These are phyloP conservation scores for Eupithecia vulgata DNA, from an alignment of 2,888 invertebrate species.

Conservation along the genomic window DNA sequence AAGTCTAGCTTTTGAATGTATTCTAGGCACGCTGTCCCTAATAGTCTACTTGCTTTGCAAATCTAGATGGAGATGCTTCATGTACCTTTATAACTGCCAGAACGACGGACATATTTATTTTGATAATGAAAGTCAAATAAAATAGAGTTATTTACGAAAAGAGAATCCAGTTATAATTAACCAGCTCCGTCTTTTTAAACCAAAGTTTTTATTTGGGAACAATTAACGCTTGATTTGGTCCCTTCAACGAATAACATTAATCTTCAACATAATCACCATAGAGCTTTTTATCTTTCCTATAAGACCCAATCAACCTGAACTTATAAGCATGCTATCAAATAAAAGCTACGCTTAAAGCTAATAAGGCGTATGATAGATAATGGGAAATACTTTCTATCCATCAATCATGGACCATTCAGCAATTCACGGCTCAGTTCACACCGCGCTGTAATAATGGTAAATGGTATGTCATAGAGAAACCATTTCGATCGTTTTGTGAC, in stretches of 20 bases:
- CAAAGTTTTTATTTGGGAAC: background rate
- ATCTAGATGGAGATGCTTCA: background rate
- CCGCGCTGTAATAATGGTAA: conserved; percentile 61
- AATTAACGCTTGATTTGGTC: background rate
- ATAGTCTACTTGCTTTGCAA: background rate
- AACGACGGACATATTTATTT: background rate
- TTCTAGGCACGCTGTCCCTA: background rate
- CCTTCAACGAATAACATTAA: background rate
- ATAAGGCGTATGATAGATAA: conserved; percentile 51
- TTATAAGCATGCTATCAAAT: conserved; percentile 19
- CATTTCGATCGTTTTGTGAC: conserved; percentile 54
- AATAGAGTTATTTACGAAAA: background rate
- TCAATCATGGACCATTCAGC: conserved; percentile 69
- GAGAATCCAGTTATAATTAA: background rate
- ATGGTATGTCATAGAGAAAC: conserved; percentile 60
- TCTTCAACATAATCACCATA: background rate
- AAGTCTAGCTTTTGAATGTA: background rate
- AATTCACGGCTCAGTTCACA: conserved; percentile 72
- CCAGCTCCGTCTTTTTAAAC: background rate
- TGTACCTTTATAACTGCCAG: background rate
- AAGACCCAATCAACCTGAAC: background rate
- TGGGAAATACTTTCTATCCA: conserved; percentile 73
- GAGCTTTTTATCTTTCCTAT: background rate
- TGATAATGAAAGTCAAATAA: background rate
- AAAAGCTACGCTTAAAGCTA: conserved; percentile 50